Evolutionary conservation across 2,797 vertebrate species (phyloP), one percentile per base, ranked within the genome.

Genomic region (Trachops cirrhosus): DNA sequence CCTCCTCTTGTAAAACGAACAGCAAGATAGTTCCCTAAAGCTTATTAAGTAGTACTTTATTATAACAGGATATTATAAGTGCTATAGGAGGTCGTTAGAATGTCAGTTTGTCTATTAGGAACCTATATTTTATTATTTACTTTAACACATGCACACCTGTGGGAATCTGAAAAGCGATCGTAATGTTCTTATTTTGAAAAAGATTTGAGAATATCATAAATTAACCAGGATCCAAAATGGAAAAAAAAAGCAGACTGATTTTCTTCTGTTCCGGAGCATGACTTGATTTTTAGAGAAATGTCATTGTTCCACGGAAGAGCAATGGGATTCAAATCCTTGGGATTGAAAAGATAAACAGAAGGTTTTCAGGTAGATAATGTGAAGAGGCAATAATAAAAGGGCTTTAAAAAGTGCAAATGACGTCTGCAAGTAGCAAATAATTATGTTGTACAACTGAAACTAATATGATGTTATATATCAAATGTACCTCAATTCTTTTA

Each of bases 281-380:
- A 62, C 37, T 54, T 95, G n/a, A 44, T 89, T 84, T 92, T 67
- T 87, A 82, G 41, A 87, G 83, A 78, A 79, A 64, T 89, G 37
- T 21, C 12, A 37, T 37, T 41, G 8, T 68, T 46, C 32, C 24
- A n/a, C 46, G 29, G 54, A 52, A 22, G 26, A 41, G 14, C 15
- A n/a, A n/a, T n/a, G n/a, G n/a, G n/a, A n/a, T n/a, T n/a, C n/a
- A n/a, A n/a, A n/a, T 39, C 3, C 14, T 24, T 34, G 29, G 34
- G 52, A 41, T 14, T 71, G 34, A 44, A 73, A 41, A 41, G 39
- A 2, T 73, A 5, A 71, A 29, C 15, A 26, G 24, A 46, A 54
- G 10, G 10, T 34, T 87, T 73, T 73, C 67, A 52, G 50, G 48
- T 34, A 70, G 50, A 46, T 37, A 41, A 21, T 73, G 7, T 21